Base-by-base conservation (phyloP, 2,113 vertebrate species). In the Cheilinus undulatus region DNA sequence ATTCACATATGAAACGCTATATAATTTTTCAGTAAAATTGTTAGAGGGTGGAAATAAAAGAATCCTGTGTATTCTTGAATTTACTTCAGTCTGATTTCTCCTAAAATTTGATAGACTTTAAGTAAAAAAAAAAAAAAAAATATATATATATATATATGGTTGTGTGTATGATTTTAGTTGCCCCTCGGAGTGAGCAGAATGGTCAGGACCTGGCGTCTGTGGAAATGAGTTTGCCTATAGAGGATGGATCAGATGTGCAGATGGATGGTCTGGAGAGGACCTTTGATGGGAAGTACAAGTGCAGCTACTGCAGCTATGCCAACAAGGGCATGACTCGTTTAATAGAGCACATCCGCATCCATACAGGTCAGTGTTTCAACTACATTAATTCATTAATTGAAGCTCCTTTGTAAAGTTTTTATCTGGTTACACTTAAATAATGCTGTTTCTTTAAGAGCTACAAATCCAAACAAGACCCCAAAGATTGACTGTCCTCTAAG, bases 261-360 rank as follows among this genome's bases (percentile, higher is more conserved):
- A 95, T 98, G 90, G 98, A 99, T 68, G 96, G 97, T 15, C 96
- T 98, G 90, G 97, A 99, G 91, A 95, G 97, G 92, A 99, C 97
- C 10, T 96, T 95, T 74, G 97, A 99, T 85, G 97, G 97, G 0
- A 99, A 99, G 86, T 91, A 98, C 23, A 99, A 98, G 80, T 99
- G 97, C 85, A 96, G 96, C 12, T 99, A 98, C 86, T 99, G 98
- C 91, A 99, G 95, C 90, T 99, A 99, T 11, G 96, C 97, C 86
- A 99, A 97, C 93, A 99, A 98, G 86, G 98, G 98, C 68, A 99
- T 97, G 42, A 96, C 97, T 13, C 95, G 98, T 63, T 93, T 99
- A 14, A 97, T 98, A 42, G 98, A 99, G 61, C 98, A 99, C 60
- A 99, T 97, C 76, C 93, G 97, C 73, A 99, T 98, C 48, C 98